A percentile compares a stretch with the other conserved stretches of the same genome.
These are phyloP conservation scores for Archocentrus centrarchus DNA, from an alignment of 2,113 vertebrate species.

Conservation along the genomic window DNA sequence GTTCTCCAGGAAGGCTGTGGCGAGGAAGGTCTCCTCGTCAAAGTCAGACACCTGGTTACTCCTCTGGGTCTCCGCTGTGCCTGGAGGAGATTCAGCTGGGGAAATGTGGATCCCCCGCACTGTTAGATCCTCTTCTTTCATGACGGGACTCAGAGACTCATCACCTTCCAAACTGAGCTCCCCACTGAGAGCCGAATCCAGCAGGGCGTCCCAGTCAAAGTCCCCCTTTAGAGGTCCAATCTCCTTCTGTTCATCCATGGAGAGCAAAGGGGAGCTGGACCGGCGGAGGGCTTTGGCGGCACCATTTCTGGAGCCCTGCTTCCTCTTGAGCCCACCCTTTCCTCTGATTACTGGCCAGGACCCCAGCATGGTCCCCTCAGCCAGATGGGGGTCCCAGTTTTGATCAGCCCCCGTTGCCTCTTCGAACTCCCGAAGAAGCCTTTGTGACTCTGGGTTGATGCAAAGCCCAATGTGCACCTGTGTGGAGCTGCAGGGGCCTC, in stretches of 20 bases:
- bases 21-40: conserved; percentile 90
- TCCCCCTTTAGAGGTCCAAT: conserved; percentile 90
- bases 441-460: conserved; percentile 84
- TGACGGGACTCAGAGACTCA: conserved; percentile 82
- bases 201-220: conserved; percentile 95
- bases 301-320: conserved; percentile 75
- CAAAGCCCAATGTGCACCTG: conserved; percentile 47
- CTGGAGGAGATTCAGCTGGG: conserved; percentile 31
- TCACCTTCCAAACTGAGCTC: conserved; percentile 88
- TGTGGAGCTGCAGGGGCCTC: conserved; percentile 7
- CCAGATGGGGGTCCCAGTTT: conserved; percentile 76
- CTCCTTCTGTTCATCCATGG: conserved; percentile 86
- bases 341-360: conserved; percentile 73
- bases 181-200: conserved; percentile 84
- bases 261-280: conserved; percentile 84
- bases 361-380: conserved; percentile 75
- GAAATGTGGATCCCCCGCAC: conserved; percentile 76
- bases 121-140: conserved; percentile 79
- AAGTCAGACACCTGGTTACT: conserved; percentile 80
- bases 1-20: conserved; percentile 90
- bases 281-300: conserved; percentile 77
- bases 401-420: conserved; percentile 81
- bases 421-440: conserved; percentile 89
- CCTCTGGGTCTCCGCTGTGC: neutral
- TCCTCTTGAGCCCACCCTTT: conserved; percentile 79